Evolutionary conservation across 2,888 invertebrate genomes (phyloP).

Genomic region (Eupithecia inturbata): DNA sequence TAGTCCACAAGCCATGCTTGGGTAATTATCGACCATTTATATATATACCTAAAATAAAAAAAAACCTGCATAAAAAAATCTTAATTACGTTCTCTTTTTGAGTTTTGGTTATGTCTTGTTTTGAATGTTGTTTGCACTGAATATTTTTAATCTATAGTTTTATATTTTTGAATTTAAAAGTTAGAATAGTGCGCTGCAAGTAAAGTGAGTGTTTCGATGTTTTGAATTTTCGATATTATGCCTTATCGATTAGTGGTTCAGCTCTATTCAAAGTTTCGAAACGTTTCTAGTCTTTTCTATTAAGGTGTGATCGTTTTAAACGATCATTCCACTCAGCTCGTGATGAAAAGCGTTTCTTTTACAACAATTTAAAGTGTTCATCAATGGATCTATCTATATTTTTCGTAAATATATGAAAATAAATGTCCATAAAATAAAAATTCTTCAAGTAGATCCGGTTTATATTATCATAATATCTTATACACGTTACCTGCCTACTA

Average conservation of each 20-base stretch:
- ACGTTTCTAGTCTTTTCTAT: background rate
- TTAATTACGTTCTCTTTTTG: background rate
- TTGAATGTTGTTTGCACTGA: slow-evolving; percentile 23
- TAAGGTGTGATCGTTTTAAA: background rate
- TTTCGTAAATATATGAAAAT: background rate
- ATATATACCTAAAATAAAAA: background rate
- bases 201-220: slow-evolving; percentile 32
- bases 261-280: slow-evolving; percentile 14
- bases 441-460: background rate
- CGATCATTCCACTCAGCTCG: background rate
- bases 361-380: background rate
- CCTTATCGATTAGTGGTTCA: slow-evolving; percentile 14
- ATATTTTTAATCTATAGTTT: background rate
- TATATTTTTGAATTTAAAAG: background rate
- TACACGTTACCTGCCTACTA: background rate
- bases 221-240: slow-evolving; percentile 21
- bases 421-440: background rate
- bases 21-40: slow-evolving; percentile 81
- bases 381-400: background rate
- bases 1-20: slow-evolving; percentile 85
- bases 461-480: background rate
- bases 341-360: background rate
- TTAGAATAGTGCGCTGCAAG: slow-evolving; percentile 24
- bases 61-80: background rate
- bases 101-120: slow-evolving; percentile 8